Conservation (phyloP, 2,797 vertebrate genomes). For the Spinus pinus region DNA sequence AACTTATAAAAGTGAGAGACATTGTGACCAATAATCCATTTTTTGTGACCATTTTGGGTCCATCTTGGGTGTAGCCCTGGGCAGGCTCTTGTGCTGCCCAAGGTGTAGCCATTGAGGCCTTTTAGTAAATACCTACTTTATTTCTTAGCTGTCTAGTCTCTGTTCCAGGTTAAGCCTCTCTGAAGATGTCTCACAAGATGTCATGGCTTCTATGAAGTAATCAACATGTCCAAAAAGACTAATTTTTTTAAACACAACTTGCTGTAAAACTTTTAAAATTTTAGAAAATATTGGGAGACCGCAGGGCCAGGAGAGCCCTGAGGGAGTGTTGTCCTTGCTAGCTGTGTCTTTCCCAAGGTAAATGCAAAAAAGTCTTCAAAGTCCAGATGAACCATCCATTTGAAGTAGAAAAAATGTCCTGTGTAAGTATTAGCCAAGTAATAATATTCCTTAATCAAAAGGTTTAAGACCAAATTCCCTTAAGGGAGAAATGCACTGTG, state of each 20-base stretch:
- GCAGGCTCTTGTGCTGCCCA: not conserved
- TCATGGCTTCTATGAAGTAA: not conserved
- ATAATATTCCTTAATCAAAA: not conserved
- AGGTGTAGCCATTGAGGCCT: not conserved
- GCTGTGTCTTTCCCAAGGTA: not conserved
- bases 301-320: not conserved
- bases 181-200: not conserved
- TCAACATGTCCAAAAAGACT: not conserved
- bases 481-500: not conserved
- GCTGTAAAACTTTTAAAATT: not conserved
- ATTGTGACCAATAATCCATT: not conserved
- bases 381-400: not conserved
- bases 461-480: not conserved
- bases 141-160: not conserved
- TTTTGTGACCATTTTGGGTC: not conserved
- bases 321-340: not conserved
- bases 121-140: not conserved
- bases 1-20: not conserved
- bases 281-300: not conserved
- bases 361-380: not conserved
- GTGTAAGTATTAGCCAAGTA: not conserved
- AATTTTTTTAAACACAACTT: not conserved
- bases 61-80: not conserved
- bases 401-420: not conserved
- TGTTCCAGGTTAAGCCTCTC: not conserved